phyloP scores from a whole-genome alignment of 1,140 invertebrate genomes.

The Drosophila triauraria region DNA sequence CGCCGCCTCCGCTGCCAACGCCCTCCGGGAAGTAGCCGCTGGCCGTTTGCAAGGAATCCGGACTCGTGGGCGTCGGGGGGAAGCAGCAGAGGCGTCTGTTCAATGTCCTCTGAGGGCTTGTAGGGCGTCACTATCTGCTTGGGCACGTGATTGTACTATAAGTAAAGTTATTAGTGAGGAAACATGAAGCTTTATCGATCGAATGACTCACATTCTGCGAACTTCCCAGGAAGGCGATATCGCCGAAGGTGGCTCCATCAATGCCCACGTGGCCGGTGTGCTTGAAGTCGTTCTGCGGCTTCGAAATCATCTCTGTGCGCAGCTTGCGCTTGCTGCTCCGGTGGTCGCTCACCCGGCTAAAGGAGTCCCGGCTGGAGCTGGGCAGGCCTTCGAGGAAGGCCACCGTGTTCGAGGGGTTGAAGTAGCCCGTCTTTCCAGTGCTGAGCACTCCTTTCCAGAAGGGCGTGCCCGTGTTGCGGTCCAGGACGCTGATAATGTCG shows the following conservation, averaged over 20 bases:
- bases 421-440: constrained; percentile 94
- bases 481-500: constrained; percentile 97
- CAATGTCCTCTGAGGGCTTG: constrained; percentile 92
- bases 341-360: constrained; percentile 78
- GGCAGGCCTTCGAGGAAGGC: constrained; percentile 94
- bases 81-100: constrained; percentile 87
- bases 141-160: constrained; percentile 91
- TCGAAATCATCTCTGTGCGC: constrained; percentile 97
- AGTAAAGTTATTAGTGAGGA: neutral
- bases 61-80: constrained; percentile 85
- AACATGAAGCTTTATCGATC: neutral
- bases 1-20: constrained; percentile 32
- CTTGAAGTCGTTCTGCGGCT: constrained; percentile 97
- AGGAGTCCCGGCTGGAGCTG: constrained; percentile 79
- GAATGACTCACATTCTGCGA: constrained; percentile 85
- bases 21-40: constrained; percentile 83
- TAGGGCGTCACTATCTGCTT: constrained; percentile 95
- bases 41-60: constrained; percentile 86
- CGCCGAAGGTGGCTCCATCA: constrained; percentile 98
- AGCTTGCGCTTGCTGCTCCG: constrained; percentile 88
- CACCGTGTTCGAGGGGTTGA: constrained; percentile 95
- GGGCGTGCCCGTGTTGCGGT: constrained; percentile 89
- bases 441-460: constrained; percentile 95
- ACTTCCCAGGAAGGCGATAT: constrained; percentile 92
- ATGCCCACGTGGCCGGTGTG: constrained; percentile 98